Evolutionary conservation across 2,113 vertebrate genomes (phyloP).

Genomic region (Budorcas taxicolor): DNA sequence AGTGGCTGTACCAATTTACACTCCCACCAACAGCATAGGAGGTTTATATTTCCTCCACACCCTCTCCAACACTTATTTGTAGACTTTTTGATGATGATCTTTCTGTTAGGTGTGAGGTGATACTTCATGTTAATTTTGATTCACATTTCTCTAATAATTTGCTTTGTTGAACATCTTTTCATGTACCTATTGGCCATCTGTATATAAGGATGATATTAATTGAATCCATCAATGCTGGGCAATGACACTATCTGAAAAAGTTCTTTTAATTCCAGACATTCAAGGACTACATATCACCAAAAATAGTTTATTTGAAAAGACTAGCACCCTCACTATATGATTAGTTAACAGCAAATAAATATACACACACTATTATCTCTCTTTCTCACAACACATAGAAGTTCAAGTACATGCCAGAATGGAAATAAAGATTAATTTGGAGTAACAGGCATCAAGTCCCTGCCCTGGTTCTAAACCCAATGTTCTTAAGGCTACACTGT

Average conservation of each 20-base stretch:
- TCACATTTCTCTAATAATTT: not conserved
- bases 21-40: not conserved
- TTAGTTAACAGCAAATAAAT: not conserved
- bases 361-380: not conserved
- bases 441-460: not conserved
- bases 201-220: not conserved
- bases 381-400: not conserved
- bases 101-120: not conserved
- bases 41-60: not conserved
- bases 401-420: not conserved
- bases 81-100: not conserved
- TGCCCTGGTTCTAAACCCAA: not conserved
- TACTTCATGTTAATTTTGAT: not conserved
- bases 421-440: not conserved
- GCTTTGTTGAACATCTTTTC: not conserved
- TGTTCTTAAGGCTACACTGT: not conserved
- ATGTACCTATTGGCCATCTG: not conserved
- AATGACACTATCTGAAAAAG: not conserved
- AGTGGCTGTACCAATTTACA: not conserved
- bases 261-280: not conserved
- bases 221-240: not conserved
- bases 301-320: not conserved
- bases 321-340: not conserved
- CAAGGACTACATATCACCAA: not conserved
- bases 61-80: not conserved